Evolutionary conservation across 2,797 vertebrate species (phyloP).

Genomic region (Novumbra hubbsi): DNA sequence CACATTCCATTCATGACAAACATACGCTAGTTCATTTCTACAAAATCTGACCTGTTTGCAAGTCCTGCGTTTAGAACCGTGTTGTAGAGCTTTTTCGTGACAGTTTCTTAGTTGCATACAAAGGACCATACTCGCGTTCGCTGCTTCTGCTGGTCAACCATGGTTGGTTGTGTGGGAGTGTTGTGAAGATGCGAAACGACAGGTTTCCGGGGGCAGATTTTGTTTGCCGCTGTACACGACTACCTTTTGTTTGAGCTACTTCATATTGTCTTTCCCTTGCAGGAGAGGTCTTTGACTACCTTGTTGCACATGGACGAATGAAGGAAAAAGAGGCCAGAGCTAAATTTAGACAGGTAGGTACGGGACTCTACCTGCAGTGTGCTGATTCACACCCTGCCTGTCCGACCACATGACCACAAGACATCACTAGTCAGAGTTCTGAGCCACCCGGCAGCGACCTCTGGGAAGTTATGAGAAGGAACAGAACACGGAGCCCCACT

Average conservation of each 20-base stretch:
- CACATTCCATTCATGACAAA: neutral
- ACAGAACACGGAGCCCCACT: constrained; percentile 9
- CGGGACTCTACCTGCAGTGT: constrained; percentile 54
- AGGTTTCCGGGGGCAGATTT: constrained; percentile 1
- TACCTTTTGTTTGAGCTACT: neutral
- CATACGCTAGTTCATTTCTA: too few relatives aligned
- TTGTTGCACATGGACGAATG: constrained; percentile 97
- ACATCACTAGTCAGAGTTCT: constrained; percentile 30
- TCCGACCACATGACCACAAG: constrained; percentile 1
- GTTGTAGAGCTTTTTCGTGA: too few relatives aligned
- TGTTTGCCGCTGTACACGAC: constrained; percentile 1
- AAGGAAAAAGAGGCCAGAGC: constrained; percentile 98
- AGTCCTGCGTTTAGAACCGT: constrained; percentile 30
- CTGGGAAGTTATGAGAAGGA: constrained; percentile 5
- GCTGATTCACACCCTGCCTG: constrained; percentile 56
- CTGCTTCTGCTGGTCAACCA: constrained; percentile 49
- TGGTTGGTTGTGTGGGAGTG: constrained; percentile 23
- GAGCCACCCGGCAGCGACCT: constrained; percentile 8
- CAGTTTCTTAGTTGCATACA: too few relatives aligned
- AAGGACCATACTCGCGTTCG: constrained; percentile 1
- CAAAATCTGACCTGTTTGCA: neutral
- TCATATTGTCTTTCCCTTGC: constrained; percentile 31
- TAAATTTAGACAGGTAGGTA: constrained; percentile 89
- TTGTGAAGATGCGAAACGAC: neutral
- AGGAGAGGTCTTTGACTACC: constrained; percentile 97